Evolutionary conservation across 2,888 invertebrate genomes (phyloP).

Genomic region (Epinotia ramella): DNA sequence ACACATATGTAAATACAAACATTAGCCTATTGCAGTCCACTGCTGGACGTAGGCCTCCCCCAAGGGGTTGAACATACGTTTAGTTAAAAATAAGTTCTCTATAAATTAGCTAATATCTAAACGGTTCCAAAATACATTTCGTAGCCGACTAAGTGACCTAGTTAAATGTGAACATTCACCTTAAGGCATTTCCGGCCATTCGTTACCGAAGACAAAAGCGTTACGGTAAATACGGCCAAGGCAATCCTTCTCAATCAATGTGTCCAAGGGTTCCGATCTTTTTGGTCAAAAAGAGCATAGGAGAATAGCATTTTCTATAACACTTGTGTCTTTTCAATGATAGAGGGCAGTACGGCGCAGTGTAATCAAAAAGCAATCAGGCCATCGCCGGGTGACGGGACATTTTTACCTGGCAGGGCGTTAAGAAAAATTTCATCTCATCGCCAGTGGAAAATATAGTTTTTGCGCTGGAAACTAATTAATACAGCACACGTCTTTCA

Average conservation of each 20-base stretch:
- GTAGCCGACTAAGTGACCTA: slow-evolving; percentile 1
- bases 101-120: slow-evolving; percentile 4
- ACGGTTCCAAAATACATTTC: not conserved
- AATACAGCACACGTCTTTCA: slow-evolving; percentile 20
- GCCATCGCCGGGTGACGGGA: slow-evolving; percentile 40
- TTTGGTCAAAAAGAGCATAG: not conserved
- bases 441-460: slow-evolving; percentile 50
- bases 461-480: slow-evolving; percentile 57
- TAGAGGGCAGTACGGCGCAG: slow-evolving; percentile 38
- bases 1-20: too few relatives aligned
- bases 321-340: slow-evolving; percentile 1
- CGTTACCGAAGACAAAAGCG: slow-evolving; percentile 41
- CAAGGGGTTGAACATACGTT: too few relatives aligned
- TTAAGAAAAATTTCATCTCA: slow-evolving; percentile 41
- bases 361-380: slow-evolving; percentile 66
- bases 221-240: slow-evolving; percentile 38
- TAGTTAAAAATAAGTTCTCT: too few relatives aligned
- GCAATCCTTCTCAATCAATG: slow-evolving; percentile 46
- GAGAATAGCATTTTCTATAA: not conserved
- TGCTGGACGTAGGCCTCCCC: too few relatives aligned
- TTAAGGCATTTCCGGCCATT: slow-evolving; percentile 19
- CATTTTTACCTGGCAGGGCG: slow-evolving; percentile 45
- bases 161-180: slow-evolving; percentile 23
- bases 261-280: slow-evolving; percentile 26
- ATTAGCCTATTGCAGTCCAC: too few relatives aligned